Evolutionary conservation across 2,113 vertebrate species (phyloP).

Genomic region (Piprites chloris): DNA sequence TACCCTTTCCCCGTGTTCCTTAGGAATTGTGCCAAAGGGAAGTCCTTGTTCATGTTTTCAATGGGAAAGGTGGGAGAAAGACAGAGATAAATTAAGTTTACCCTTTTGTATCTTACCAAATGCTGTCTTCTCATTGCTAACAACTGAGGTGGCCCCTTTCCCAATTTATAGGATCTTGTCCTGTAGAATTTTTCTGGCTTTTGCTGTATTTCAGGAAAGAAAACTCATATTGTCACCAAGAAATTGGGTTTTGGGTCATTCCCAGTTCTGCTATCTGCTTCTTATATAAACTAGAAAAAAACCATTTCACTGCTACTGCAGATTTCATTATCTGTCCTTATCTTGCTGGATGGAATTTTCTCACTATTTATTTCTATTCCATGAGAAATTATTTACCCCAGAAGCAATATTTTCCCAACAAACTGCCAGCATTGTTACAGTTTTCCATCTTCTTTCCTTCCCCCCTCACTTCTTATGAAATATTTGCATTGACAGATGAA

Average conservation of each 20-base stretch:
- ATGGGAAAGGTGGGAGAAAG: not conserved
- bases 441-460: not conserved
- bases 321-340: not conserved
- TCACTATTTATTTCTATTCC: not conserved
- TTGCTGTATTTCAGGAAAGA: not conserved
- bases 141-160: not conserved
- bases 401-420: not conserved
- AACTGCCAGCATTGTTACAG: not conserved
- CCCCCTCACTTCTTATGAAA: not conserved
- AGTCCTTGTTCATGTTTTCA: not conserved
- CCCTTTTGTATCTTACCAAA: not conserved
- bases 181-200: not conserved
- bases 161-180: not conserved
- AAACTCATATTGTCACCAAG: not conserved
- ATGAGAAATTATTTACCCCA: not conserved
- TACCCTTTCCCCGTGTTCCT: not conserved
- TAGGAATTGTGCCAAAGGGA: not conserved
- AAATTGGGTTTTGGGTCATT: not conserved
- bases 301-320: not conserved
- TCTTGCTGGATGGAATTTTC: not conserved
- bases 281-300: not conserved
- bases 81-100: not conserved
- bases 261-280: not conserved
- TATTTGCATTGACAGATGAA: not conserved
- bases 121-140: not conserved